phyloP scores from a whole-genome alignment of 2,113 vertebrate species.

The Formicarius rufipectus region DNA sequence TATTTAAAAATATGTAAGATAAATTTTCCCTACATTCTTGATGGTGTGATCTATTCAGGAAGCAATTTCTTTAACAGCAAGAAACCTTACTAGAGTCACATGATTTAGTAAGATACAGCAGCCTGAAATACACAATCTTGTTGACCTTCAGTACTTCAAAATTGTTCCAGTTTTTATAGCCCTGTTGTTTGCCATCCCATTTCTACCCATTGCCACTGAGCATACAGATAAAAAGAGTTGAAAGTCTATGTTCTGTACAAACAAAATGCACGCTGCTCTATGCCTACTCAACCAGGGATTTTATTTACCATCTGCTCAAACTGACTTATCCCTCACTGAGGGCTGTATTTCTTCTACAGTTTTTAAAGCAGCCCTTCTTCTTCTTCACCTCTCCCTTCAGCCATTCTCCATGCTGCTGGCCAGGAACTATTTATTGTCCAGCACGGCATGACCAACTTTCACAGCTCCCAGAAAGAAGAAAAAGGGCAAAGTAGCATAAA shows the following conservation, averaged over 20 bases:
- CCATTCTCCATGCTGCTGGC: neutral
- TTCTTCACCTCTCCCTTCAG: neutral
- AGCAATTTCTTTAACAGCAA: neutral
- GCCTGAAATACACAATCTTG: neutral
- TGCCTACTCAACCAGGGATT: neutral
- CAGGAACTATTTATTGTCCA: neutral
- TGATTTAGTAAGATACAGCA: neutral
- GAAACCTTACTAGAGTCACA: neutral
- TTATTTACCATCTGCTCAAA: neutral
- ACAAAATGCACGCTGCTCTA: fast-evolving
- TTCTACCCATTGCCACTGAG: neutral
- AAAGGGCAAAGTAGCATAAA: fast-evolving
- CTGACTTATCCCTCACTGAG: neutral
- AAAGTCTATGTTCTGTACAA: conserved; percentile 2
- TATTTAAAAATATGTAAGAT: neutral
- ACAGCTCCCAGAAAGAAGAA: neutral
- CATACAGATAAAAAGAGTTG: neutral
- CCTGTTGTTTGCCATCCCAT: neutral
- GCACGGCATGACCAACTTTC: neutral
- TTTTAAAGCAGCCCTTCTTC: neutral
- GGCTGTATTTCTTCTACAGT: neutral
- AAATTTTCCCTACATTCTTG: neutral
- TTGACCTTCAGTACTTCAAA: neutral
- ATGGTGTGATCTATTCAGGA: neutral
- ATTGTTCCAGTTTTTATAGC: neutral